Percentiles rank a stretch among this genome's conserved stretches.
Evolutionary conservation across 92 coral and sea anemone genomes (phyloP).

Genomic region (Micromussa lordhowensis): DNA sequence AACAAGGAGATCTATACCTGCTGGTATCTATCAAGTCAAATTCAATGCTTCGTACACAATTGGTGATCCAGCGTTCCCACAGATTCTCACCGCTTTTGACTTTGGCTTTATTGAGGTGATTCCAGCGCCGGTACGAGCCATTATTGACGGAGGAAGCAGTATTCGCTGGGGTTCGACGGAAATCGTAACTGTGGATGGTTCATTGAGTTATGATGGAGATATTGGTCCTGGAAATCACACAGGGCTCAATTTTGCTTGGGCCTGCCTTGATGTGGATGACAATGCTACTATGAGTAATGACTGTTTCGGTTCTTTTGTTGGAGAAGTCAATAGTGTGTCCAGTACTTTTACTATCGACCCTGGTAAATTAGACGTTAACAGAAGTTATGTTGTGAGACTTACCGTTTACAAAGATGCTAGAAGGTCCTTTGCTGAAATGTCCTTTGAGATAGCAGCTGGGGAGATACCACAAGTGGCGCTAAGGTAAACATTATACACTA

Average conservation of each 20-base stretch:
- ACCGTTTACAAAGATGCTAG: not conserved
- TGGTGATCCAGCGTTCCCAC: constrained; percentile 3
- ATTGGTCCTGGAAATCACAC: constrained; percentile 28
- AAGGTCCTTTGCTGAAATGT: not conserved
- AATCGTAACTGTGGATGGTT: constrained; percentile 52
- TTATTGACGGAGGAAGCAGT: constrained; percentile 56
- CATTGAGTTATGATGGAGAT: constrained; percentile 55
- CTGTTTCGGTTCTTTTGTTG: constrained; percentile 21
- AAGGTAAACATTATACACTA: not conserved
- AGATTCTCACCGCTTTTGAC: constrained; percentile 17
- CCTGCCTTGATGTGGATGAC: constrained; percentile 25
- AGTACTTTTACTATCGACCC: not conserved
- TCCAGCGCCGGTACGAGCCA: constrained; percentile 51
- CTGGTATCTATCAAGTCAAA: constrained; percentile 39
- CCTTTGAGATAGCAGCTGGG: not conserved
- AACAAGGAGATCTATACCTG: constrained; percentile 5
- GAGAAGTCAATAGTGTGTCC: not conserved
- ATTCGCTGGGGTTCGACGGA: constrained; percentile 21
- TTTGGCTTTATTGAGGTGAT: constrained; percentile 60
- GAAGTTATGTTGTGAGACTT: not conserved
- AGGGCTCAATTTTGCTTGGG: constrained; percentile 66
- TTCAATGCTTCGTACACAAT: constrained; percentile 18
- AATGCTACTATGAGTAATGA: not conserved
- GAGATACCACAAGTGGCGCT: constrained; percentile 7
- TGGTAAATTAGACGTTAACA: not conserved